Evolutionary conservation across 1,140 invertebrate genomes (phyloP).

Genomic region (Drosophila azteca): DNA sequence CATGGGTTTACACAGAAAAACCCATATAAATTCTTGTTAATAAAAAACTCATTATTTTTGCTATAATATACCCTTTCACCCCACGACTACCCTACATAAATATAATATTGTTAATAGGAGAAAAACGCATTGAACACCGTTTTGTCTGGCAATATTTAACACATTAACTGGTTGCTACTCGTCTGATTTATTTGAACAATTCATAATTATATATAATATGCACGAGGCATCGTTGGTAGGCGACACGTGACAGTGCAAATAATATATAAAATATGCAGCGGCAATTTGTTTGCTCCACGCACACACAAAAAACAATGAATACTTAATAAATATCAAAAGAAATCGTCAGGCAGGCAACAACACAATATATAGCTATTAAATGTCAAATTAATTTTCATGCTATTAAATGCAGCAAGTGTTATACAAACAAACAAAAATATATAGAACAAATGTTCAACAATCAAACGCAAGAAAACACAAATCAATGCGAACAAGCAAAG

Average conservation of each 20-base stretch:
- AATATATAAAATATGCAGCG: slow-evolving; percentile 34
- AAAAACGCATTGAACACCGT: slow-evolving; percentile 43
- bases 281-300: slow-evolving; percentile 57
- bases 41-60: no score
- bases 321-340: slow-evolving; percentile 30
- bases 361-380: slow-evolving; percentile 42
- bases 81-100: neutral
- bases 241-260: slow-evolving; percentile 63
- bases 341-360: slow-evolving; percentile 34
- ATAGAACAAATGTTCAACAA: slow-evolving; percentile 35
- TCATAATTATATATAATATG: slow-evolving; percentile 68
- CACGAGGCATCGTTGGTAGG: slow-evolving; percentile 32
- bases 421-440: slow-evolving; percentile 20
- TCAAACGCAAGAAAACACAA: slow-evolving; percentile 43
- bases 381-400: slow-evolving; percentile 73
- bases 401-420: slow-evolving; percentile 69
- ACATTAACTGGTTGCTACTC: slow-evolving; percentile 68
- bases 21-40: no score
- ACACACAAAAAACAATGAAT: slow-evolving; percentile 68
- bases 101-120: slow-evolving; percentile 19
- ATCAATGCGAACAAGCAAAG: slow-evolving; percentile 42
- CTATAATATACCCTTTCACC: neutral
- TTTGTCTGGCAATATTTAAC: slow-evolving; percentile 65
- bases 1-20: no score
- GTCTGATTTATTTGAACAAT: slow-evolving; percentile 70